Evolutionary conservation across 2,888 invertebrate species (phyloP), one percentile per base, ranked within the genome.

Genomic region (Buathra laborator): DNA sequence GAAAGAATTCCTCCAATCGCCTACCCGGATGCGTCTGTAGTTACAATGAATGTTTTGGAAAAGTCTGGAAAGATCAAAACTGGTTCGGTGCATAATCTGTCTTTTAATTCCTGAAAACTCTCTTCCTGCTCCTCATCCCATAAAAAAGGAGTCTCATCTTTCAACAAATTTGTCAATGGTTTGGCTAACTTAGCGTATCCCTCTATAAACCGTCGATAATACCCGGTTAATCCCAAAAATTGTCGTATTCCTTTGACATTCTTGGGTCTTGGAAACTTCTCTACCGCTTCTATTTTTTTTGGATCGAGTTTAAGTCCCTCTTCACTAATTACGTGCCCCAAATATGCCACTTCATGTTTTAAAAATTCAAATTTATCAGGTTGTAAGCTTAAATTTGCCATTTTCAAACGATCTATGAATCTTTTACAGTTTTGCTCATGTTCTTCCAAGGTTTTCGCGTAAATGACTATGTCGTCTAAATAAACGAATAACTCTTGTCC

Each of bases 391-490:
- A 46, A 46, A 46, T 46, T 46, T 12, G 12, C 10, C 0, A 3
- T 46, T 14, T 14, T 6, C 46, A 46, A 10, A 10, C 46, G 46
- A 46, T 6, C 46, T 10, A 46, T 9, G 3, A 46, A 14, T 46
- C 14, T 46, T 14, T 46, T 46, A 10, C 46, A 46, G 0, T 46
- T 46, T 10, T 46, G 9, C 3, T 46, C 46, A 10, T 46, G 46
- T 46, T 46, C 46, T 14, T 46, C 46, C 46, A 46, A 14, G 10
- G 9, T 46, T 6, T 10, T 46, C 0, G 46, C 46, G 10, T 10
- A 46, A 14, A 46, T 46, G 6, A 46, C 46, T 5, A 46, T 46
- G 43, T 84, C 84, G 43, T 84, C 84, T 1, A 84, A 32, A 29
- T 84, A 84, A 37, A 37, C 37, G 37, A 37, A 37, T 2, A 37